phyloP scores from a whole-genome alignment of 2,797 vertebrate genomes.

The Ptychadena robeensis region DNA sequence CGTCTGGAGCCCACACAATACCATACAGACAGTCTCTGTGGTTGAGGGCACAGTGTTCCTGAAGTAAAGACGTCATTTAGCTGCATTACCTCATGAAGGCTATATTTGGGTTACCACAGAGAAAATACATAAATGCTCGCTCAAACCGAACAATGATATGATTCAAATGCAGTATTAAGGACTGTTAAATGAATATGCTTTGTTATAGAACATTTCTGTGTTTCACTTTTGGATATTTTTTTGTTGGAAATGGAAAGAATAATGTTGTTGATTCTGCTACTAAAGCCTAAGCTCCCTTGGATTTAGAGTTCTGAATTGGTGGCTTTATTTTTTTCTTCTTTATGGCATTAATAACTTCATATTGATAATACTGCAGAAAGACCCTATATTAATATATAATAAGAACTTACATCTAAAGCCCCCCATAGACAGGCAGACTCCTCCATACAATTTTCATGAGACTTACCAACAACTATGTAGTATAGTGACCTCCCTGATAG shows the following conservation, averaged over 20 bases:
- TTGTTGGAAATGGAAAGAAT: too few species aligned
- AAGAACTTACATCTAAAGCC: too few species aligned
- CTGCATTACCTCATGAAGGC: slow-evolving; percentile 2
- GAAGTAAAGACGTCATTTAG: slow-evolving; percentile 2
- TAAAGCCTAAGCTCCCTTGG: neutral
- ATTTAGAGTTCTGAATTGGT: neutral
- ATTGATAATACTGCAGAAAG: neutral
- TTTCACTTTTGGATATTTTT: neutral
- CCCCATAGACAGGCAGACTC: too few species aligned
- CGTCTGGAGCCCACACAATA: neutral
- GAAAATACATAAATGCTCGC: neutral
- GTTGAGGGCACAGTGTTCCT: neutral
- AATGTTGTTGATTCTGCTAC: neutral
- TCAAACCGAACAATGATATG: neutral
- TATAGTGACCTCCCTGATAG: too few species aligned
- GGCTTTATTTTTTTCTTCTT: neutral
- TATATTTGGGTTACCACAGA: slow-evolving; percentile 4
- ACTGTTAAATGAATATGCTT: neutral
- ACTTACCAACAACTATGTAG: too few species aligned
- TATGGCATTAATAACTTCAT: neutral
- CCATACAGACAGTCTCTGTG: neutral
- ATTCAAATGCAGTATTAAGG: neutral
- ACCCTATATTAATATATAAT: neutral
- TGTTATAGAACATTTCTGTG: neutral
- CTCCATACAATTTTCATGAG: too few species aligned